These are phyloP conservation scores for Silurus asotus DNA, from an alignment of 2,113 vertebrate genomes.

Conservation along the genomic window DNA sequence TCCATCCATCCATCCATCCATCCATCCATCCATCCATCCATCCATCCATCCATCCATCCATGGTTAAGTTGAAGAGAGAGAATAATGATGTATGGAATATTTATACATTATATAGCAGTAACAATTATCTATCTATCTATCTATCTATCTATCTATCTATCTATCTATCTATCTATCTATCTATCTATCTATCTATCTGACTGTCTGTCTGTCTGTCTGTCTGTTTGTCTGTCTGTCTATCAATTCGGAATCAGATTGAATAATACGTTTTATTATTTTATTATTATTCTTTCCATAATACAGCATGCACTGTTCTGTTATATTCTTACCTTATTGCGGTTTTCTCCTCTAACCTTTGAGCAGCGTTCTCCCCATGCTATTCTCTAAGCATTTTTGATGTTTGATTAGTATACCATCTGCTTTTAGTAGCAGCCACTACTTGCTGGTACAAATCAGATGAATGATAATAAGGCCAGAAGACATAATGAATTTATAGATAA, in stretches of 20 bases:
- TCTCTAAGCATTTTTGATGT: constrained; percentile 37
- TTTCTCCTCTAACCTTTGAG: constrained; percentile 1
- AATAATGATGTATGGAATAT: no score
- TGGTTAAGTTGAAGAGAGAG: no score
- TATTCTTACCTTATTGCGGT: not conserved
- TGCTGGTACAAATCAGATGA: constrained; percentile 49
- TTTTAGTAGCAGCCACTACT: constrained; percentile 49
- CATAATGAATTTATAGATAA: constrained; percentile 53
- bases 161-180: no score
- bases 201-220: no score
- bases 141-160: no score
- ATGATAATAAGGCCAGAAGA: constrained; percentile 47
- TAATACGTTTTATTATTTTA: not conserved
- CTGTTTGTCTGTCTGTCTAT: no score
- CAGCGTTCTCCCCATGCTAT: not conserved
- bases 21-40: no score
- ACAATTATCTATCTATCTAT: no score
- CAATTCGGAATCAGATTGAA: not conserved
- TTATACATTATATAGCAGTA: no score
- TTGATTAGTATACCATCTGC: constrained; percentile 41
- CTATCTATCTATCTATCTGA: no score
- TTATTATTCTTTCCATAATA: not conserved
- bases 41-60: no score
- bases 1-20: no score
- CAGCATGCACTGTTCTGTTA: not conserved